phyloP scores from a whole-genome alignment of 2,797 vertebrate genomes.

The Spatula versicolor region DNA sequence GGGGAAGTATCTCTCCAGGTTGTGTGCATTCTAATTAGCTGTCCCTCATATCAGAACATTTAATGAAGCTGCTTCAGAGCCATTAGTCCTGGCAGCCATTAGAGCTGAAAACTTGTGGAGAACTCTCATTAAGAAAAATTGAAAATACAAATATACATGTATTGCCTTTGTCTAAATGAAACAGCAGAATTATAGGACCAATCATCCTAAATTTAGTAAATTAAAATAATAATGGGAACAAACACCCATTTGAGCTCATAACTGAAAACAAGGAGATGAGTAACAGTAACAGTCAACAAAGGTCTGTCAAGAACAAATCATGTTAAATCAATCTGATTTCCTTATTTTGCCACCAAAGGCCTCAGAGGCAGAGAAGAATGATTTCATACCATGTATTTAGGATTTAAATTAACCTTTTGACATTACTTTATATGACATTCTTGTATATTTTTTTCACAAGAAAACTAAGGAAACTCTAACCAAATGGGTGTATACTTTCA shows the following conservation, averaged over 20 bases:
- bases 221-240: constrained; percentile 17
- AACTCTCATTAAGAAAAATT: not conserved
- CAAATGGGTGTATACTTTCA: not conserved
- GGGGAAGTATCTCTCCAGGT: not conserved
- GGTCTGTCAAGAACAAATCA: constrained; percentile 16
- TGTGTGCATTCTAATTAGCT: not conserved
- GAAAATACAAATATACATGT: not conserved
- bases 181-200: not conserved
- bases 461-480: not conserved
- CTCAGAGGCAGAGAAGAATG: not conserved
- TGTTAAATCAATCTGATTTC: not conserved
- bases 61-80: not conserved
- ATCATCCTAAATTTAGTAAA: not conserved
- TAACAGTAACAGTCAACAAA: not conserved
- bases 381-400: not conserved
- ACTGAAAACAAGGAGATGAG: constrained; percentile 1
- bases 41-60: not conserved
- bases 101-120: not conserved
- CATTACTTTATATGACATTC: not conserved
- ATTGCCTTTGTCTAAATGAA: not conserved
- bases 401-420: not conserved
- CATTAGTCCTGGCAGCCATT: not conserved
- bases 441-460: not conserved
- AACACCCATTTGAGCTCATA: not conserved
- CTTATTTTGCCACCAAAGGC: not conserved